Conservation (phyloP, 2,113 vertebrate genomes). For the Melospiza melodia region DNA sequence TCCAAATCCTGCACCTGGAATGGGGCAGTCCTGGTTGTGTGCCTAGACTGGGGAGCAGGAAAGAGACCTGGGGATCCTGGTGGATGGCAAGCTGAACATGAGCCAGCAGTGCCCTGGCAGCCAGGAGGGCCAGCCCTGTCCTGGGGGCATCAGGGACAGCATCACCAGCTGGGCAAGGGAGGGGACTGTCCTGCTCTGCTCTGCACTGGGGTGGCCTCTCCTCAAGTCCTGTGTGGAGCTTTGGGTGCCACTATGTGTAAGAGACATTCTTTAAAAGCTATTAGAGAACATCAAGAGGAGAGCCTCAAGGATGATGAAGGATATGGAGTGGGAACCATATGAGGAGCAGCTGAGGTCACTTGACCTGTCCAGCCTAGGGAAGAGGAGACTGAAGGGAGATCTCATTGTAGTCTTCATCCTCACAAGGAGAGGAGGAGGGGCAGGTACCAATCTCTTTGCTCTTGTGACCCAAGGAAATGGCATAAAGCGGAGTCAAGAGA, state of each 20-base stretch:
- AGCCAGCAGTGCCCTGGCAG: background rate
- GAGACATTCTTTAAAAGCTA: accelerated
- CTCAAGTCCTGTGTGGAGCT: accelerated
- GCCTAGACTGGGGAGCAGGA: background rate
- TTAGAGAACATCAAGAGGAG: background rate
- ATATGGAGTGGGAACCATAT: background rate
- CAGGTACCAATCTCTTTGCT: background rate
- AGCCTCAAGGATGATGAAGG: background rate
- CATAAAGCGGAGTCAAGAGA: background rate
- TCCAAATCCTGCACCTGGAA: background rate
- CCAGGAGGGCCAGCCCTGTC: background rate
- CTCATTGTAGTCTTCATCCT: background rate
- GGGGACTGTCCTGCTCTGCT: background rate
- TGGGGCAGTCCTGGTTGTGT: background rate
- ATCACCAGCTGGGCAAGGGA: accelerated
- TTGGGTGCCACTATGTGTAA: background rate
- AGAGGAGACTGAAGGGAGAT: background rate
- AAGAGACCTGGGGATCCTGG: background rate
- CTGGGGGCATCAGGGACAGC: background rate
- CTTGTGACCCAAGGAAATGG: background rate
- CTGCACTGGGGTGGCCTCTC: accelerated
- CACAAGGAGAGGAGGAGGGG: background rate
- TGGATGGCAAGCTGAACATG: accelerated
- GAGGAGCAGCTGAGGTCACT: background rate
- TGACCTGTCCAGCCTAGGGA: background rate